Percentiles rank a stretch among this genome's conserved stretches.
Conservation (phyloP, 1,140 invertebrate genomes). For the Nephila pilipes region DNA sequence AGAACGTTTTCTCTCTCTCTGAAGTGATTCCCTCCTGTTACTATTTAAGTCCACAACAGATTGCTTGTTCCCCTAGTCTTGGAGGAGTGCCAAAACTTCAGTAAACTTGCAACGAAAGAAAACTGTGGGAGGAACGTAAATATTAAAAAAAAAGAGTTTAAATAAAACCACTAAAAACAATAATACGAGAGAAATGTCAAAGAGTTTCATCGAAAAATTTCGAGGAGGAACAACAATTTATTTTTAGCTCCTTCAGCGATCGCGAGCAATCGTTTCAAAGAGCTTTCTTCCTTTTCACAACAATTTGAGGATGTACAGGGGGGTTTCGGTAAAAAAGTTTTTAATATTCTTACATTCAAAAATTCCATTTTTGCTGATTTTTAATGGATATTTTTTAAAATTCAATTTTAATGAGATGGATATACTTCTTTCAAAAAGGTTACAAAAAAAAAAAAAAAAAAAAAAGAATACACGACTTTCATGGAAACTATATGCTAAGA, state of each 20-base stretch:
- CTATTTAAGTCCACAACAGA: slow-evolving; percentile 27
- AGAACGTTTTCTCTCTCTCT: neutral
- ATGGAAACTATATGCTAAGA: too few species aligned
- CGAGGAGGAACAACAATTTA: neutral
- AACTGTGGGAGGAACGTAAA: neutral
- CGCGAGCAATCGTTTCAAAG: neutral
- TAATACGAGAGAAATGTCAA: neutral
- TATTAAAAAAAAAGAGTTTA: neutral
- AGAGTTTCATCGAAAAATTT: neutral
- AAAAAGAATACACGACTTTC: too few species aligned
- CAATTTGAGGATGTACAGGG: too few species aligned
- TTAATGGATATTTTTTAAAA: too few species aligned
- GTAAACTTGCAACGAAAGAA: neutral
- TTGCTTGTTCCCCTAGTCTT: neutral
- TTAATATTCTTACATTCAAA: too few species aligned
- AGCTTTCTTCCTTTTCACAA: neutral
- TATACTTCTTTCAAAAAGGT: too few species aligned
- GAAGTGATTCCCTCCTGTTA: neutral
- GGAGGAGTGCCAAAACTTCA: neutral
- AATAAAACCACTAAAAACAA: neutral
- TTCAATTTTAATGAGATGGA: too few species aligned
- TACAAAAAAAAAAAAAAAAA: too few species aligned
- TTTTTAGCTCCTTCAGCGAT: slow-evolving; percentile 22
- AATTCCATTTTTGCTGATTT: too few species aligned
- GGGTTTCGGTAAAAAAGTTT: too few species aligned